Percentiles rank a stretch among this genome's conserved stretches.
These are phyloP conservation scores for Drosophila percnosoma DNA, from an alignment of 2,888 invertebrate species.

Conservation along the genomic window DNA sequence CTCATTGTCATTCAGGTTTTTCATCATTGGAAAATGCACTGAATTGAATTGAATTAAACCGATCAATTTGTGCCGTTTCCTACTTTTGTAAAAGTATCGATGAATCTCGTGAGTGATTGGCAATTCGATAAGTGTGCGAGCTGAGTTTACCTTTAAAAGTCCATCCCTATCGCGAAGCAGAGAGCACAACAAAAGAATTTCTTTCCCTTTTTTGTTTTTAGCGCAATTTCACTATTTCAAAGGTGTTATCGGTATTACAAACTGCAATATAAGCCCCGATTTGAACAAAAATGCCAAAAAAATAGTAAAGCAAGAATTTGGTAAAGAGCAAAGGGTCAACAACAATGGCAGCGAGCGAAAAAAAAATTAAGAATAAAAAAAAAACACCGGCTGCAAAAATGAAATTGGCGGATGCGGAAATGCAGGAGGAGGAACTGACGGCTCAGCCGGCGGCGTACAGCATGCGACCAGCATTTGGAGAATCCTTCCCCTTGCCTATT, in stretches of 20 bases:
- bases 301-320: neutral
- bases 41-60: neutral
- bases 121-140: neutral
- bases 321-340: neutral
- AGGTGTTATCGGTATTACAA: neutral
- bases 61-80: too few species aligned
- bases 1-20: neutral
- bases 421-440: constrained; percentile 26
- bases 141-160: neutral
- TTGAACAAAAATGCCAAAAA: constrained; percentile 36
- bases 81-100: constrained; percentile 12
- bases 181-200: constrained; percentile 1
- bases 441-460: constrained; percentile 66
- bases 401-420: constrained; percentile 27
- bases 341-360: neutral
- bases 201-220: neutral
- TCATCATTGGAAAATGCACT: neutral
- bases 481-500: constrained; percentile 69
- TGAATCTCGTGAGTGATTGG: neutral
- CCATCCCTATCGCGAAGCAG: constrained; percentile 25
- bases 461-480: constrained; percentile 74
- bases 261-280: neutral
- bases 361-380: constrained; percentile 12
- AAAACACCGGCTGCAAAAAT: constrained; percentile 19
- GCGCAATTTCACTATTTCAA: neutral